These are phyloP conservation scores for Octopus bimaculoides DNA, from an alignment of 1,140 invertebrate genomes.

Conservation along the genomic window DNA sequence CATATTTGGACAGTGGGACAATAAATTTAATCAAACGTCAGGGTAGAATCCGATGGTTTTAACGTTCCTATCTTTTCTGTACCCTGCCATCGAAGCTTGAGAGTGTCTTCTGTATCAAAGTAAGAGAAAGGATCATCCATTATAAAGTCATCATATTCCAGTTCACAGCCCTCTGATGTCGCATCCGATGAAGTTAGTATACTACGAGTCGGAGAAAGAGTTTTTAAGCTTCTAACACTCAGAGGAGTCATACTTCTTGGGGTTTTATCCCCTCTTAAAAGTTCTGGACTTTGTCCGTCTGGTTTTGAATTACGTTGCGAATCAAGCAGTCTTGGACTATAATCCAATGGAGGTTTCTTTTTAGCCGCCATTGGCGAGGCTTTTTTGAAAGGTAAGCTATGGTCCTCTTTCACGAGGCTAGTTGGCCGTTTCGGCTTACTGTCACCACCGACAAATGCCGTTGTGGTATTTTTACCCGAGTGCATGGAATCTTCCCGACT, in stretches of 20 bases:
- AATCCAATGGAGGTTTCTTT: constrained; percentile 25
- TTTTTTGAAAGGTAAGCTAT: constrained; percentile 16
- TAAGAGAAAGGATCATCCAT: constrained; percentile 52
- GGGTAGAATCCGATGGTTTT: neutral
- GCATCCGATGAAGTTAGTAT: constrained; percentile 40
- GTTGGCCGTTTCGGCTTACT: constrained; percentile 42
- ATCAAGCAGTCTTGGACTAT: constrained; percentile 20
- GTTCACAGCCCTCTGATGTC: constrained; percentile 37
- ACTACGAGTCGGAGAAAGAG: constrained; percentile 44
- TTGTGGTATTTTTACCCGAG: constrained; percentile 31
- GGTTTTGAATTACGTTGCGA: constrained; percentile 43
- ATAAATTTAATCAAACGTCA: neutral
- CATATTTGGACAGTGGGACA: too few relatives aligned
- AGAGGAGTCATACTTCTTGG: constrained; percentile 34
- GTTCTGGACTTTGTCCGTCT: constrained; percentile 49
- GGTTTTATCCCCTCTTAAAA: constrained; percentile 27
- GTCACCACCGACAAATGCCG: constrained; percentile 36
- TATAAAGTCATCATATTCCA: constrained; percentile 52
- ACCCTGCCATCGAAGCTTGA: constrained; percentile 45
- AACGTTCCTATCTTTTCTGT: constrained; percentile 38
- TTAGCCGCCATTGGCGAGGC: constrained; percentile 15
- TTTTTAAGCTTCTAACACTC: constrained; percentile 35
- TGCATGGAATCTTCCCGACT: constrained; percentile 27
- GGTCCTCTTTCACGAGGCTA: constrained; percentile 24
- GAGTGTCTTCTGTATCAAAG: constrained; percentile 45